Evolutionary conservation across 2,888 invertebrate species (phyloP), one percentile per base, ranked within the genome.

Genomic region (Oasisia sp.): DNA sequence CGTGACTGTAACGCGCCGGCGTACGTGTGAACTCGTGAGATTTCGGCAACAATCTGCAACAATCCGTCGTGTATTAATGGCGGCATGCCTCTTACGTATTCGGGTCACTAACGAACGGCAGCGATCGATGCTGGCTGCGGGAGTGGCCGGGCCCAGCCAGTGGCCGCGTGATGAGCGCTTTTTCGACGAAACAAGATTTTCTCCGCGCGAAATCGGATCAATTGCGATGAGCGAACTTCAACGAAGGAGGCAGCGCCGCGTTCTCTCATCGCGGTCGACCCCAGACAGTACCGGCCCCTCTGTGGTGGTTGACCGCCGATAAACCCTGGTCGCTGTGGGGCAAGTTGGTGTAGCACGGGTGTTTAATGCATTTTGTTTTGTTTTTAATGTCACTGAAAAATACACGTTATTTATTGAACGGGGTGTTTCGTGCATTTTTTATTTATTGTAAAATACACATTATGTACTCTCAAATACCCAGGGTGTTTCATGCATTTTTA

Each of bases 141-240:
- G 19, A 74, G 27, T 74, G 27, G 14, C 74, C 27, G 19, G 74
- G 74, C 74, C 27, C 27, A 27, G 74, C 27, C 27, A 74, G 74
- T n/a, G 74, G 19, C 74, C 74, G 74, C n/a, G 19, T n/a, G 74
- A 19, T 74, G 74, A 27, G n/a, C 74, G 19, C 74, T 74, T 74
- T 19, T 74, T 74, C 74, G 74, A 74, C 74, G 74, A n/a, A 74
- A 74, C 27, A 74, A 74, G 27, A 74, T 74, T 74, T 14, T 74
- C 74, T 74, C 74, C 27, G 74, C 27, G 74, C 74, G 74, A 74
- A 74, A 74, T 74, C 74, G 74, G 74, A 74, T 74, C 74, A 74
- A n/a, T 74, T 74, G 74, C 74, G 74, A 74, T 74, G 74, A 74
- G 74, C 27, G n/a, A 74, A 74, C 74, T 27, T 27, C 74, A 74